phyloP scores from a whole-genome alignment of 1,140 invertebrate species.

The Chymomyza costata region DNA sequence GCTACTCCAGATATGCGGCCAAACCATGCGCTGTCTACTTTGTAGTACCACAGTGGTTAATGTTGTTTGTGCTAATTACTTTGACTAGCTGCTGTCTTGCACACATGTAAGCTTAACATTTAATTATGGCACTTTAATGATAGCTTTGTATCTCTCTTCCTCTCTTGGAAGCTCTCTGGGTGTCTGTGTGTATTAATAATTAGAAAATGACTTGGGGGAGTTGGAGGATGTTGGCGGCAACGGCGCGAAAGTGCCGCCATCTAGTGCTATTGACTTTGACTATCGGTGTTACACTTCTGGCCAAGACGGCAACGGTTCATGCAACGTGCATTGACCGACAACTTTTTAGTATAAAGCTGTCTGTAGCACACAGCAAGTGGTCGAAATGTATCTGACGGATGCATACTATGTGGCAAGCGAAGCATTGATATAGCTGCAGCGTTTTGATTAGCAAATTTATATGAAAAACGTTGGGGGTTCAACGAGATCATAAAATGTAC shows the following conservation, averaged over 20 bases:
- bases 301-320: slow-evolving; percentile 55
- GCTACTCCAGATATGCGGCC: slow-evolving; percentile 63
- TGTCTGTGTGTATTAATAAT: slow-evolving; percentile 50
- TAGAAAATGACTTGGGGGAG: slow-evolving; percentile 65
- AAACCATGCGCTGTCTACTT: slow-evolving; percentile 22
- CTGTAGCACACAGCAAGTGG: slow-evolving; percentile 68
- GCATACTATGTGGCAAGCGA: too few relatives aligned
- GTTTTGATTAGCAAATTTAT: too few relatives aligned
- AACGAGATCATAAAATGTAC: too few relatives aligned
- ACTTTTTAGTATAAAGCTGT: too few relatives aligned
- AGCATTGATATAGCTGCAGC: too few relatives aligned
- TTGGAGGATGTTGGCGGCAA: too few relatives aligned
- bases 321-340: too few relatives aligned
- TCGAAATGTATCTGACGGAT: slow-evolving; percentile 41
- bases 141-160: slow-evolving; percentile 17
- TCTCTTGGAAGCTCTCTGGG: slow-evolving; percentile 8
- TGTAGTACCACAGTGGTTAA: slow-evolving; percentile 43
- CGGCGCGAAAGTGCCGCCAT: too few relatives aligned
- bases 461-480: too few relatives aligned
- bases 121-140: slow-evolving; percentile 72
- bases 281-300: slow-evolving; percentile 33
- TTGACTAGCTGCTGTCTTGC: slow-evolving; percentile 55
- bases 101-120: slow-evolving; percentile 65
- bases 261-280: slow-evolving; percentile 51
- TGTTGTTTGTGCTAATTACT: slow-evolving; percentile 59